Evolutionary conservation across 2,113 vertebrate genomes (phyloP), one percentile per base, ranked within the genome.

Genomic region (Irena cyanogastra): DNA sequence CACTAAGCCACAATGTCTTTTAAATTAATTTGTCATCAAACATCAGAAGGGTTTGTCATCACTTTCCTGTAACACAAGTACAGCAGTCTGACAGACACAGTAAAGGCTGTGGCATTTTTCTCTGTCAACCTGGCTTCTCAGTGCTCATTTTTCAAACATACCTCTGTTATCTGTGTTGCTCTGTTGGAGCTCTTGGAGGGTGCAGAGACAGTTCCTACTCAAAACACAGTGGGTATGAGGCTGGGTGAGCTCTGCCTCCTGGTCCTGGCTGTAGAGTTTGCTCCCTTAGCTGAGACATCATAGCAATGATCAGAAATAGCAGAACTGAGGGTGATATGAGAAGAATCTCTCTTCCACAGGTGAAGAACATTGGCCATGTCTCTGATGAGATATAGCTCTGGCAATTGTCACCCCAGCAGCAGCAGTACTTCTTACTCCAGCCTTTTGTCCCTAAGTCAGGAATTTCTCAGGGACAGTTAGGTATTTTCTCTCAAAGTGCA

Each of bases 11-110:
- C 18, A n/a, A 27, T 33, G 53, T 16, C 45, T 83, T 90, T 76
- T 60, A 90, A 85, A 87, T 61, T 68, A 45, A 64, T 85, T 65
- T 96, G 66, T 10, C 57, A 54, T 84, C 66, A 69, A 28, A 59
- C 61, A 71, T 71, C 52, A 57, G 13, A 70, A 88, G 56, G 7
- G 6, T 50, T 94, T 86, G 66, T 30, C 49, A 64, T 56, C 16
- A 30, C 41, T 90, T 64, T 60, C 28, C 76, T 63, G 26, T 59
- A 37, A 39, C 9, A 7, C 65, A 49, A 84, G 19, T 35, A 22
- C 53, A 76, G 17, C 45, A 33, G 12, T 24, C 66, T 50, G 66
- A 39, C 26, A 74, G 83, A 21, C 42, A 6, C 63, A 49, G 37
- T 10, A 61, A 69, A 61, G 13, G 59, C 35, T 71, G 53, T 17